phyloP scores from a whole-genome alignment of 2,113 vertebrate species.

The Bubo blakistoni region DNA sequence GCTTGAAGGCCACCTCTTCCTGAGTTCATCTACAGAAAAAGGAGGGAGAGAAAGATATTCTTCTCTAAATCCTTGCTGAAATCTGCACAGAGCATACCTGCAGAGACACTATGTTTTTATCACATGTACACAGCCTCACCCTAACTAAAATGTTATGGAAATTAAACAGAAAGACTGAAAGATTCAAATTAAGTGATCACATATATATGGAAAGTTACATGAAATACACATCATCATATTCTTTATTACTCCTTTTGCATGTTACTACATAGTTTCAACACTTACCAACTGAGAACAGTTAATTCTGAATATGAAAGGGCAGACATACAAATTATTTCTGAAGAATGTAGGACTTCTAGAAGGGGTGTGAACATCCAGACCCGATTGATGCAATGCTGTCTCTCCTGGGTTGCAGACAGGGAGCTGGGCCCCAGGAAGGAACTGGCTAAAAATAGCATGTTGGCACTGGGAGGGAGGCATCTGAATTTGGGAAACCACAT shows the following conservation, averaged over 20 bases:
- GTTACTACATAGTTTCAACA: not conserved
- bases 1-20: not conserved
- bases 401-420: not conserved
- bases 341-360: not conserved
- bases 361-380: not conserved
- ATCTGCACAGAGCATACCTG: not conserved
- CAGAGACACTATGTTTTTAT: not conserved
- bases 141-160: not conserved
- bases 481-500: not conserved
- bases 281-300: not conserved
- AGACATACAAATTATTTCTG: not conserved
- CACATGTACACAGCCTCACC: not conserved
- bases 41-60: not conserved
- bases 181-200: not conserved
- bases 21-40: not conserved
- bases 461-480: not conserved
- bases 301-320: not conserved
- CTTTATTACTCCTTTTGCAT: not conserved
- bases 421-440: not conserved
- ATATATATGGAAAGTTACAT: not conserved
- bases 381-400: not conserved
- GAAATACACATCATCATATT: fast-evolving
- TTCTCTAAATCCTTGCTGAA: not conserved
- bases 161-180: not conserved
- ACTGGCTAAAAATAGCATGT: not conserved